A percentile compares a stretch with the other conserved stretches of the same genome.
These are phyloP conservation scores for Chitala chitala DNA, from an alignment of 2,113 vertebrate species.

Conservation along the genomic window DNA sequence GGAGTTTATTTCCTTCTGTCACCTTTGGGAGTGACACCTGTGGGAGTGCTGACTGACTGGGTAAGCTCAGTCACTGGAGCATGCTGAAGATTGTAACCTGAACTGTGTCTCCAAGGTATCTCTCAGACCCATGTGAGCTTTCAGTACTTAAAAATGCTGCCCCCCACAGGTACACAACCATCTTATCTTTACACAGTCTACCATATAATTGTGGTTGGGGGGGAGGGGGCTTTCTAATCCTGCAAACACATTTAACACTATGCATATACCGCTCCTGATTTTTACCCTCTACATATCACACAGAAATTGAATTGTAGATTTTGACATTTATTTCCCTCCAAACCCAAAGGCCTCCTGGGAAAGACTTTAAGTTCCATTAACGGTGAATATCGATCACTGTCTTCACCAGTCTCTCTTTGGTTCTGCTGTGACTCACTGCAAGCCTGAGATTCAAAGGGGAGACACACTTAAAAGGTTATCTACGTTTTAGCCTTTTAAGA, in stretches of 20 bases:
- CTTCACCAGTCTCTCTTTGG: not conserved
- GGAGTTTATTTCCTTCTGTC: not conserved
- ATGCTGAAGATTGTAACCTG: not conserved
- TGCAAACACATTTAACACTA: not conserved
- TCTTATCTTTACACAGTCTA: not conserved
- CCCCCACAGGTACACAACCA: not conserved
- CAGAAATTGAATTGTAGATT: constrained; percentile 13
- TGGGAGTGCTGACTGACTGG: not conserved
- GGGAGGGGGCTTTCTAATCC: not conserved
- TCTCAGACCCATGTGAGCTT: not conserved
- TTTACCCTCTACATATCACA: not conserved
- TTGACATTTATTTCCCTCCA: constrained; percentile 9
- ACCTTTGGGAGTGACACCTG: not conserved
- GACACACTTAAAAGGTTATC: not conserved
- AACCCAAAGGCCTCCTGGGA: not conserved
- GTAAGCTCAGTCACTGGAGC: not conserved
- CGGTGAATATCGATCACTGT: constrained; percentile 9
- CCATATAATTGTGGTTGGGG: not conserved
- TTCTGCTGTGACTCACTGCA: not conserved
- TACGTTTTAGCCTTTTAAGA: not conserved
- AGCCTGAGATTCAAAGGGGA: not conserved
- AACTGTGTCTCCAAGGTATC: not conserved
- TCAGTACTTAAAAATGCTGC: not conserved
- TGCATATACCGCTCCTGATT: not conserved
- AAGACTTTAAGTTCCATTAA: constrained; percentile 9